Conservation (phyloP, 2,797 vertebrate species). For the Tapera naevia region DNA sequence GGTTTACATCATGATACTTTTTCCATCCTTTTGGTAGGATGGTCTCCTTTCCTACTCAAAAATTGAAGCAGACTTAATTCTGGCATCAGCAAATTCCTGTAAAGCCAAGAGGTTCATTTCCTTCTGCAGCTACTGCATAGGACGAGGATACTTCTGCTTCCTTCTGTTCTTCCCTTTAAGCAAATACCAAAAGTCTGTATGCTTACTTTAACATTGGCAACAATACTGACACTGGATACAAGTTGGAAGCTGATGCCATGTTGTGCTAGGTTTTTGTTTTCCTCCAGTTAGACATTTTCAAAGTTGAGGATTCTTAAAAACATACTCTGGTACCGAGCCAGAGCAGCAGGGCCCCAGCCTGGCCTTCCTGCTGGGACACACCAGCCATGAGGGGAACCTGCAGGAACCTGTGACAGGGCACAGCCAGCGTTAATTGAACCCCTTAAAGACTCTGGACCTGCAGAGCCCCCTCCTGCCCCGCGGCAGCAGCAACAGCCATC, state of each 20-base stretch:
- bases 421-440: too few species aligned
- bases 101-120: not conserved
- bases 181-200: not conserved
- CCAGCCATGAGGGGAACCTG: too few species aligned
- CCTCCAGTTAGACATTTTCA: not conserved
- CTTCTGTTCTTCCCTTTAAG: not conserved
- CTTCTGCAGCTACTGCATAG: not conserved
- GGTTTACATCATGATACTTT: rapidly evolving
- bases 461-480: too few species aligned
- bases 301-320: not conserved
- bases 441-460: rapidly evolving
- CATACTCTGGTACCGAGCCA: rapidly evolving
- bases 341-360: rapidly evolving
- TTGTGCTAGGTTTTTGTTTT: not conserved
- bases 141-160: not conserved
- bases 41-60: not conserved
- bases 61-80: not conserved
- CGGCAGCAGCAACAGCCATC: too few species aligned
- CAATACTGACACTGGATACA: not conserved
- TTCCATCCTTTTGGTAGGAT: not conserved
- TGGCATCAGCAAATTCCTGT: not conserved
- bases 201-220: rapidly evolving
- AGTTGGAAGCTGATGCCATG: not conserved
- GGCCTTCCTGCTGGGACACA: not conserved
- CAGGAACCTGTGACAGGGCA: rapidly evolving